phyloP scores from a whole-genome alignment of 2,113 vertebrate species.

The Cryptotis parvus region DNA sequence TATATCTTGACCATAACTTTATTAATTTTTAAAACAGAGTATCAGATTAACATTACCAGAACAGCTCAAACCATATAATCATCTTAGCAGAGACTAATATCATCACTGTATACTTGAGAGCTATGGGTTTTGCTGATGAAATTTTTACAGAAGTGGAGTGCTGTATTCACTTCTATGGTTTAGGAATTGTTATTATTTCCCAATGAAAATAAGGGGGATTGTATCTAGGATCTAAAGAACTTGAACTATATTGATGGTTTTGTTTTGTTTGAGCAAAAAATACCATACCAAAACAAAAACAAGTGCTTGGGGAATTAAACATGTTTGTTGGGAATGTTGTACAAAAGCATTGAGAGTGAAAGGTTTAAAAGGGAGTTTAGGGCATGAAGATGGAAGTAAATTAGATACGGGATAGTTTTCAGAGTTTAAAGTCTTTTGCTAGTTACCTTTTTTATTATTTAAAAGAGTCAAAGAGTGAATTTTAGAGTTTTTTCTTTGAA shows the following conservation, averaged over 20 bases:
- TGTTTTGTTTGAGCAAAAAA: constrained; percentile 66
- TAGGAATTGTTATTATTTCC: constrained; percentile 78
- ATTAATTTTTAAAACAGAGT: constrained; percentile 69
- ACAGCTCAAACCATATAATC: constrained; percentile 58
- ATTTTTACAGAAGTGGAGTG: constrained; percentile 71
- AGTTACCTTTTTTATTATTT: constrained; percentile 58
- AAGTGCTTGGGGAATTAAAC: constrained; percentile 76
- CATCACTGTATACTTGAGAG: constrained; percentile 71
- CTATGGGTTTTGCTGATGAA: constrained; percentile 77
- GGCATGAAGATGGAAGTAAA: constrained; percentile 66
- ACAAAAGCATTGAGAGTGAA: constrained; percentile 60
- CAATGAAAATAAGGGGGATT: constrained; percentile 78
- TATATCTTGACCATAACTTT: constrained; percentile 65
- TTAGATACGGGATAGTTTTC: constrained; percentile 68
- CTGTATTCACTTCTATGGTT: constrained; percentile 74
- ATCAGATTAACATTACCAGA: constrained; percentile 62
- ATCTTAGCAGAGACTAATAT: constrained; percentile 73
- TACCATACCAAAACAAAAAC: constrained; percentile 24
- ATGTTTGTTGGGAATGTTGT: constrained; percentile 74
- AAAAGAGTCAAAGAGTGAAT: constrained; percentile 49
- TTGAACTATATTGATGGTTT: constrained; percentile 75
- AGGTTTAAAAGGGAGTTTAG: constrained; percentile 59
- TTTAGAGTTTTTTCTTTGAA: constrained; percentile 44
- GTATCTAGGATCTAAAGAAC: constrained; percentile 71
- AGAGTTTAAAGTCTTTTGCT: constrained; percentile 62